phyloP scores from a whole-genome alignment of 2,888 invertebrate species.

The Agrotis segetum region DNA sequence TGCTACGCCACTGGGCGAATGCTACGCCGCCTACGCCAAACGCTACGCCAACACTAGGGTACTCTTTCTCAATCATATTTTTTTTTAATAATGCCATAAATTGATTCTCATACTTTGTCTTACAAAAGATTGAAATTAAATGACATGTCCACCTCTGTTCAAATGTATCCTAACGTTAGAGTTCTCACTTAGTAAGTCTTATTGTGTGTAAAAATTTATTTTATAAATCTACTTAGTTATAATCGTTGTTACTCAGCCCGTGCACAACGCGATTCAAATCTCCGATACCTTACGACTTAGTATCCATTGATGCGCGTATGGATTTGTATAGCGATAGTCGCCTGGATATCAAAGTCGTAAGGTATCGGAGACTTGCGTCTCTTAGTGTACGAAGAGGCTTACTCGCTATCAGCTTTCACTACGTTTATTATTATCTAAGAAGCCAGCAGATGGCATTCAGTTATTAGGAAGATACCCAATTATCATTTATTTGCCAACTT shows the following conservation, averaged over 20 bases:
- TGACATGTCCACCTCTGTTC: neutral
- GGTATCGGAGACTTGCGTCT: too few relatives aligned
- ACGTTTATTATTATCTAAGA: conserved; percentile 19
- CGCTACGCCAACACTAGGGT: neutral
- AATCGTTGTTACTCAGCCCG: neutral
- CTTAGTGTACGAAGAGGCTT: neutral
- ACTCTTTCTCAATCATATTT: neutral
- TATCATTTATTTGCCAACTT: conserved; percentile 35
- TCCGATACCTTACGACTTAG: too few relatives aligned
- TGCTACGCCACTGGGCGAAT: neutral
- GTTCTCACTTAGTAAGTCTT: neutral
- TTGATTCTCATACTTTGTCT: neutral
- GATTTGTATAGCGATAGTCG: too few relatives aligned
- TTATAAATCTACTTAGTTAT: neutral
- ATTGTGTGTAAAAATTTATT: neutral
- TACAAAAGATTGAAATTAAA: neutral
- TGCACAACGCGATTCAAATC: too few relatives aligned
- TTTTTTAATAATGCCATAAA: too few relatives aligned
- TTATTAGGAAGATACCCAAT: conserved; percentile 33
- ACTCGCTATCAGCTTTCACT: conserved; percentile 19
- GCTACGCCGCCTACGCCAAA: neutral
- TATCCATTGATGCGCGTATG: too few relatives aligned
- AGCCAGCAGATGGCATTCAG: conserved; percentile 2
- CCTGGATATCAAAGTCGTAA: too few relatives aligned
- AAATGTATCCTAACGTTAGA: neutral